Conservation (phyloP, 2,888 invertebrate genomes). For the Bombylius major region DNA sequence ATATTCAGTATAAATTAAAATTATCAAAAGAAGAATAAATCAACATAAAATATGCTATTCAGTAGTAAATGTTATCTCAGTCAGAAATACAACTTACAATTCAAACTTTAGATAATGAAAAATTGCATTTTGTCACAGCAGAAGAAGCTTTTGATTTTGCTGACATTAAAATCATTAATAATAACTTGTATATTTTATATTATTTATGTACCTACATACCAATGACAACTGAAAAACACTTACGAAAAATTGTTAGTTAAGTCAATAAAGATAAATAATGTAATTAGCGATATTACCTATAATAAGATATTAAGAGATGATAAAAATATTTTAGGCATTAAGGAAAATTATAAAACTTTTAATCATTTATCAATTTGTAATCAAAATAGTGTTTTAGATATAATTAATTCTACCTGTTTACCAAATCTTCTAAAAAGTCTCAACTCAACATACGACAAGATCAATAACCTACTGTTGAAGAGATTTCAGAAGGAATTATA, state of each 20-base stretch:
- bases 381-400: slow-evolving; percentile 7
- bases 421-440: slow-evolving; percentile 12
- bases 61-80: slow-evolving; percentile 11
- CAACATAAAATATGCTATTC: slow-evolving; percentile 10
- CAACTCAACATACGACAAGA: slow-evolving; percentile 6
- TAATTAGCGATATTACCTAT: slow-evolving; percentile 7
- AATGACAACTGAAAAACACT: slow-evolving; percentile 8
- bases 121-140: slow-evolving; percentile 12
- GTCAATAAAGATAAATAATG: slow-evolving; percentile 8
- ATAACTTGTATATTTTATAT: slow-evolving; percentile 13
- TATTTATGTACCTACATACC: slow-evolving; percentile 14
- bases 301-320: slow-evolving; percentile 1
- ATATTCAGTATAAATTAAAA: slow-evolving; percentile 4
- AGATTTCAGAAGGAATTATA: slow-evolving; percentile 2
- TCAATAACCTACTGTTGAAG: slow-evolving; percentile 6
- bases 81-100: slow-evolving; percentile 7
- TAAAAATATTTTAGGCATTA: slow-evolving; percentile 10
- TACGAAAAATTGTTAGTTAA: slow-evolving; percentile 10
- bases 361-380: slow-evolving; percentile 10
- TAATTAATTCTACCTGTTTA: slow-evolving; percentile 12
- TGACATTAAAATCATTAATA: slow-evolving; percentile 14
- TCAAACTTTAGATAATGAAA: slow-evolving; percentile 10
- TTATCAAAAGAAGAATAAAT: slow-evolving; percentile 9
- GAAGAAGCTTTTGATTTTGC: slow-evolving; percentile 16
- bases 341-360: slow-evolving; percentile 10